phyloP scores from a whole-genome alignment of 2,113 vertebrate genomes.

The Cardinalis cardinalis region DNA sequence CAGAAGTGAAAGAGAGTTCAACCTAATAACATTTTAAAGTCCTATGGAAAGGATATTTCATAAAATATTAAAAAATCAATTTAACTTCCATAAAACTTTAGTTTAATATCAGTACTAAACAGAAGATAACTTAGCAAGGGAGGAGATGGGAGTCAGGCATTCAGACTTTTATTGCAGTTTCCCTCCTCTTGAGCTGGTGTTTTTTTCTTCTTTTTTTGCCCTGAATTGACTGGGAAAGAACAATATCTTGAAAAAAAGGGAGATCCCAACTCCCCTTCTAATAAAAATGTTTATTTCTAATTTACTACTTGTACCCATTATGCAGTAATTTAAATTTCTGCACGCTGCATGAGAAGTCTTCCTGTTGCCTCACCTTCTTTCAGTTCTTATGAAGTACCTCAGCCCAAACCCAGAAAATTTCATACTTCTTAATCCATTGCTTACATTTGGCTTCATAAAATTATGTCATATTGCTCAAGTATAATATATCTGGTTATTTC shows the following conservation, averaged over 20 bases:
- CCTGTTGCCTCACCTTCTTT: neutral
- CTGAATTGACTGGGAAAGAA: neutral
- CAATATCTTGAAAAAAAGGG: neutral
- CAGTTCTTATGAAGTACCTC: neutral
- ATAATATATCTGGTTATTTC: neutral
- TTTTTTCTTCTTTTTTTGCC: neutral
- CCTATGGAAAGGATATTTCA: slow-evolving; percentile 7
- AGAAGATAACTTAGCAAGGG: neutral
- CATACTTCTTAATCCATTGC: neutral
- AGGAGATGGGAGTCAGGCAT: neutral
- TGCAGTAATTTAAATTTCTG: neutral
- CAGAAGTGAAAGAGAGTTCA: slow-evolving; percentile 57
- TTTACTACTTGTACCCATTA: neutral
- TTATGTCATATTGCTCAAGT: neutral
- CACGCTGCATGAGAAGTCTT: neutral
- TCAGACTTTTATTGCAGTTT: neutral
- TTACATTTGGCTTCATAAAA: neutral
- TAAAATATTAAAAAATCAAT: slow-evolving; percentile 51
- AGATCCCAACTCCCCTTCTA: neutral
- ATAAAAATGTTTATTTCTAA: neutral
- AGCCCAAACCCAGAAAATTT: neutral
- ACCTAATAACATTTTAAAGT: slow-evolving; percentile 48
- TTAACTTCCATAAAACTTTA: slow-evolving; percentile 34
- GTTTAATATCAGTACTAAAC: neutral
- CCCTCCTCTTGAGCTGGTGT: neutral